Conservation (phyloP, 2,888 invertebrate genomes). For the Polydrusus pterygomalis region DNA sequence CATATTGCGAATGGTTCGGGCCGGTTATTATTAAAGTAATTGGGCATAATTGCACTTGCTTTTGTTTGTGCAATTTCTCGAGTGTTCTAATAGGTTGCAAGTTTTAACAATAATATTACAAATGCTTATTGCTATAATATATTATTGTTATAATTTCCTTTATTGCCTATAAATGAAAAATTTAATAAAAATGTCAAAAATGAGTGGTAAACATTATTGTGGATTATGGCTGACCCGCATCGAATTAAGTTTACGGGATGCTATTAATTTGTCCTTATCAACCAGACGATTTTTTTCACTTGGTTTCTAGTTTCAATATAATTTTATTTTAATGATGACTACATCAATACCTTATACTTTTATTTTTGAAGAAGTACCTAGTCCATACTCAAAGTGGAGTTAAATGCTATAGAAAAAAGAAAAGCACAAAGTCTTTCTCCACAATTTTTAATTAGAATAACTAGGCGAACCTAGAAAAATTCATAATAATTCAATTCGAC, state of each 20-base stretch:
- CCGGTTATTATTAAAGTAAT: constrained; percentile 45
- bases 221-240: background rate
- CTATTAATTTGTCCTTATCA: too few species aligned
- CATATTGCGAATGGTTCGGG: constrained; percentile 38
- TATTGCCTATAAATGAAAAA: background rate
- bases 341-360: too few species aligned
- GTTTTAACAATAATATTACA: constrained; percentile 25
- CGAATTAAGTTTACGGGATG: background rate
- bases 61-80: constrained; percentile 39
- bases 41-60: constrained; percentile 37
- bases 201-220: background rate
- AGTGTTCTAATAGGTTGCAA: constrained; percentile 17
- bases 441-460: too few species aligned
- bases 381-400: too few species aligned
- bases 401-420: too few species aligned
- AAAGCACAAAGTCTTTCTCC: too few species aligned
- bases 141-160: constrained; percentile 18
- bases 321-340: too few species aligned
- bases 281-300: too few species aligned
- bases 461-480: too few species aligned
- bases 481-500: too few species aligned
- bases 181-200: constrained; percentile 8
- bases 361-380: too few species aligned
- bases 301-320: too few species aligned
- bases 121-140: constrained; percentile 9